phyloP scores from a whole-genome alignment of 2,797 vertebrate species.

The Microhierax caerulescens region DNA sequence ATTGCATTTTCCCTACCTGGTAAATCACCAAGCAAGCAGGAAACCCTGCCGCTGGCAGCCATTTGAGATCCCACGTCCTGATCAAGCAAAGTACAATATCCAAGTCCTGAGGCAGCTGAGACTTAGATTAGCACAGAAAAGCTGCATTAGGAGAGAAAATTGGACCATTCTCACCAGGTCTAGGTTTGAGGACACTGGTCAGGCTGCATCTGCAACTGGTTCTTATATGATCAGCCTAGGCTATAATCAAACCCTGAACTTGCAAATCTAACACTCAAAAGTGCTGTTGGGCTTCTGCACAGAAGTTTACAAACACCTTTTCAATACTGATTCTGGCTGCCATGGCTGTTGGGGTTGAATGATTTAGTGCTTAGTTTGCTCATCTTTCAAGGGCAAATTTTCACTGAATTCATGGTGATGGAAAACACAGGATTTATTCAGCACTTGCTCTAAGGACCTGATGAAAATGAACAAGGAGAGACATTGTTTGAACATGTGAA shows the following conservation, averaged over 20 bases:
- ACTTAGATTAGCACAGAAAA: background rate
- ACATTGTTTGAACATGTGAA: background rate
- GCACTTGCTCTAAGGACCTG: background rate
- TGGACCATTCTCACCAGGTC: fast-evolving
- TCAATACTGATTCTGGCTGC: background rate
- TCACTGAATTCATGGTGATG: background rate
- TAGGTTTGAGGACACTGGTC: background rate
- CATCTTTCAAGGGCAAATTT: background rate
- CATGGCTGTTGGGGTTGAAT: background rate
- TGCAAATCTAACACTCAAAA: background rate
- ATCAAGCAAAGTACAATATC: background rate
- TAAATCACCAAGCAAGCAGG: background rate
- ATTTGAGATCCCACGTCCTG: background rate
- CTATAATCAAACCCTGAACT: background rate
- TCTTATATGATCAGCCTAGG: background rate
- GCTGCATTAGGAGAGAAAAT: background rate
- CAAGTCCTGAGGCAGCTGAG: background rate
- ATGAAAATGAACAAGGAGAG: background rate
- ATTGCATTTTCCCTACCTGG: background rate
- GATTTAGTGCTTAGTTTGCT: background rate
- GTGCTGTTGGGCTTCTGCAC: background rate
- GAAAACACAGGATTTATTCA: background rate
- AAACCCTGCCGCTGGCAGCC: background rate
- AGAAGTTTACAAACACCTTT: background rate
- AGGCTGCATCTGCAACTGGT: background rate